Conservation (phyloP, 2,888 invertebrate species). For the Lissocephala sabroskyi region DNA sequence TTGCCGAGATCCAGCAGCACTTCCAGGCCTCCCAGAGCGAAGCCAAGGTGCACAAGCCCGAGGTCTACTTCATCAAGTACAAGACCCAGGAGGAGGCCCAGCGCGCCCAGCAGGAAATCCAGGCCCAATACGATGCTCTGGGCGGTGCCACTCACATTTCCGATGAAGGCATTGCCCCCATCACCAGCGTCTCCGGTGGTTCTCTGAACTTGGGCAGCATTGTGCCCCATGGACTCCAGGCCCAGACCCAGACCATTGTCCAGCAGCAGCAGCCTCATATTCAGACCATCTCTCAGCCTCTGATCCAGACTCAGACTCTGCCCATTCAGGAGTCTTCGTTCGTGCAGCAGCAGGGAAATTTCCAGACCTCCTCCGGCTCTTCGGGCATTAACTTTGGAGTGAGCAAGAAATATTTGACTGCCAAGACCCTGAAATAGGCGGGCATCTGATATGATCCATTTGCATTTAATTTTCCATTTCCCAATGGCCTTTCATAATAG, state of each 20-base stretch:
- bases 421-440: slow-evolving; percentile 46
- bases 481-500: slow-evolving; percentile 27
- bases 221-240: slow-evolving; percentile 30
- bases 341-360: slow-evolving; percentile 29
- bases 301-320: slow-evolving; percentile 19
- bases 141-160: slow-evolving; percentile 69
- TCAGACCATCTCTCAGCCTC: slow-evolving; percentile 35
- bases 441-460: slow-evolving; percentile 8
- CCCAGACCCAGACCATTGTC: slow-evolving; percentile 5
- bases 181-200: slow-evolving; percentile 55
- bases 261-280: slow-evolving; percentile 26
- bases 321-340: slow-evolving; percentile 3
- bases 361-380: slow-evolving; percentile 8
- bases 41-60: slow-evolving; percentile 68
- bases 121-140: slow-evolving; percentile 69
- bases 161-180: slow-evolving; percentile 68
- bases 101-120: slow-evolving; percentile 69
- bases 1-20: slow-evolving; percentile 75
- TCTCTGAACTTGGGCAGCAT: slow-evolving; percentile 45
- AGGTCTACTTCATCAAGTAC: slow-evolving; percentile 72
- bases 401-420: slow-evolving; percentile 47
- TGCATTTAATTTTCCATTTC: slow-evolving; percentile 8
- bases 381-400: slow-evolving; percentile 19
- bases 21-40: slow-evolving; percentile 74
- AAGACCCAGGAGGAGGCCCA: slow-evolving; percentile 70